A percentile compares a stretch with the other conserved stretches of the same genome.
phyloP scores from a whole-genome alignment of 2,797 vertebrate genomes.

The Gallinago solitaria region DNA sequence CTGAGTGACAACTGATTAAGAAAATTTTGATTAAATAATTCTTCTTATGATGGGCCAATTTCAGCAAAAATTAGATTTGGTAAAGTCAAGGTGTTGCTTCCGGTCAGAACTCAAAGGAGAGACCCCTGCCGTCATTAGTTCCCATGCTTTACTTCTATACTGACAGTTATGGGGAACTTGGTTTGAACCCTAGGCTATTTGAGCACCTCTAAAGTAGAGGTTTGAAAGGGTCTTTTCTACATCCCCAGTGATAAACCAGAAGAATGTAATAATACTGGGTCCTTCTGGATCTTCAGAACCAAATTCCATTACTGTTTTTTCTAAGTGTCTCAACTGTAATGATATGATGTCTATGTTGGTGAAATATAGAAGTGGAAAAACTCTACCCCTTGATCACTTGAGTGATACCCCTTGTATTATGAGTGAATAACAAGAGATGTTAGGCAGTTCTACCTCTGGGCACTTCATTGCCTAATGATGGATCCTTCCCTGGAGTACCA shows the following conservation, averaged over 20 bases:
- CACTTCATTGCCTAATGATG: background rate
- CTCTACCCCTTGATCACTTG: background rate
- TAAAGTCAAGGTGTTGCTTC: background rate
- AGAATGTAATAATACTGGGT: background rate
- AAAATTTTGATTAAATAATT: background rate
- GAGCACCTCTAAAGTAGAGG: background rate
- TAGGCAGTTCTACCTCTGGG: background rate
- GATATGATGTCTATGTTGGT: fast-evolving
- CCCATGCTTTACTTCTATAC: background rate
- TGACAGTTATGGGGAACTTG: background rate
- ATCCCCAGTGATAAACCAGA: background rate
- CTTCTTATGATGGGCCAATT: background rate
- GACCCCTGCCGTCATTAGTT: background rate
- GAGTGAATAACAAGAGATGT: background rate
- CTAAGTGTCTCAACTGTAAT: background rate
- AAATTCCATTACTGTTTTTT: background rate
- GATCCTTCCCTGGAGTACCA: background rate
- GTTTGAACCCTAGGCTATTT: background rate
- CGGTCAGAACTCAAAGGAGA: background rate
- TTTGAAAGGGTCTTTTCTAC: background rate
- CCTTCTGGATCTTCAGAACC: background rate
- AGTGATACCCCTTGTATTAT: no score
- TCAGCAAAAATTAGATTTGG: background rate
- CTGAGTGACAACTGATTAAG: background rate
- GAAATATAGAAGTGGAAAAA: background rate